Evolutionary conservation across 2,797 vertebrate species (phyloP), one percentile per base, ranked within the genome.

Genomic region (Sphaeramia orbicularis): DNA sequence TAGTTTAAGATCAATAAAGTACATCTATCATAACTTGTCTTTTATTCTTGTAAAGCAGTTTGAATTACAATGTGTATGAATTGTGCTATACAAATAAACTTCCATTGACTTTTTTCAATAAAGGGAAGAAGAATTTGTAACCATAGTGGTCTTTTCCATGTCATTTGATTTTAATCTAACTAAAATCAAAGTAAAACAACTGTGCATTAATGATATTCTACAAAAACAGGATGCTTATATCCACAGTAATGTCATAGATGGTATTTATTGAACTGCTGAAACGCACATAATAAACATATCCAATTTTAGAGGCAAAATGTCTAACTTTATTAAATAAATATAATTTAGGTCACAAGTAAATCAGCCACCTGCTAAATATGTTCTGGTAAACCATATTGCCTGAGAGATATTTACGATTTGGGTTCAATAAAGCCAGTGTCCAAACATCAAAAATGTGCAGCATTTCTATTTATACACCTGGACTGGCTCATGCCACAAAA

Each of bases 231-330:
- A 27, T 27, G 24, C 24, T 5, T 27, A 27, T 27, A 27, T 27
- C 24, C 24, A 27, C 24, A 27, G 4, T 27, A 4, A 27, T 54
- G 8, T 53, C 47, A 64, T 61, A 43, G 16, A 19, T 14, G 36
- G 16, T 50, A 72, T 91, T 90, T 89, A 89, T 85, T 91, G 38
- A 85, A 80, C 27, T 43, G 75, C 80, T 85, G 37, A 81, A 76
- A 82, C 36, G 71, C 40, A 81, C 61, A 76, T 44, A 67, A 74
- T 56, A 80, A 73, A 65, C 56, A 65, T 16, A 54, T 50, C 40
- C 52, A n/a, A 59, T 73, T 76, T 57, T 49, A 68, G 57, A 74
- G 27, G 60, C 68, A 80, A 88, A 87, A 73, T 62, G 1, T 52
- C 48, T 51, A 61, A 59, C 18, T 38, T 61, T 15, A 62, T 57